phyloP scores from a whole-genome alignment of 2,113 vertebrate genomes.

The Pongo pygmaeus region DNA sequence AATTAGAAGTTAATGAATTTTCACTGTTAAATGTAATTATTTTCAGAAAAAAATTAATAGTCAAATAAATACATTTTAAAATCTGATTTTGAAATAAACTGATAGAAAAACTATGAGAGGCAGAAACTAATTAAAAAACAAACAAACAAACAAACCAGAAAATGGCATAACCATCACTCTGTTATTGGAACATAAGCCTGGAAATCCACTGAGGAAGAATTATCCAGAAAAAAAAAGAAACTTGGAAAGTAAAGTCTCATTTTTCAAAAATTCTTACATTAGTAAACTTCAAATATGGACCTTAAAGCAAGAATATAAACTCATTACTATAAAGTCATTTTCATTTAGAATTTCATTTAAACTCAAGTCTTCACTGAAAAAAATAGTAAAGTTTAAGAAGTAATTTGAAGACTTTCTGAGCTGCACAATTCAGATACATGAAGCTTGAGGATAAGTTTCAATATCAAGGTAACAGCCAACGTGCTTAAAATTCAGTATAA shows the following conservation, averaged over 20 bases:
- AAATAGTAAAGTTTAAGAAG: background rate
- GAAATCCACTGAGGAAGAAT: background rate
- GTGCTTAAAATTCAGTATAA: background rate
- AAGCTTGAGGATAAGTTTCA: background rate
- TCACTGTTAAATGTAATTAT: background rate
- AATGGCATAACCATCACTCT: background rate
- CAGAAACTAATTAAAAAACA: background rate
- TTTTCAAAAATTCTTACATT: slow-evolving; percentile 24
- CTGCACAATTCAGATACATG: background rate
- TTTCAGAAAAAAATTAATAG: slow-evolving; percentile 9
- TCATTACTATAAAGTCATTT: background rate
- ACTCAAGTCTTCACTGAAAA: background rate
- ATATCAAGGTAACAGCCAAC: background rate
- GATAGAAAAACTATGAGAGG: background rate
- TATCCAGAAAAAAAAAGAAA: background rate
- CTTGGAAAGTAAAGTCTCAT: background rate
- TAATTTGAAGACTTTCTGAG: slow-evolving; percentile 11
- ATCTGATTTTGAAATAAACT: background rate
- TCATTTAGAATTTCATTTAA: slow-evolving; percentile 32
- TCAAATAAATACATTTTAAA: slow-evolving; percentile 29
- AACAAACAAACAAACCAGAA: background rate
- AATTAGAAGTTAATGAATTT: background rate
- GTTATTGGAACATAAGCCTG: background rate
- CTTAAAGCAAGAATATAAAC: background rate
- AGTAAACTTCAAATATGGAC: background rate